These are phyloP conservation scores for Cryptotis parvus DNA, from an alignment of 2,113 vertebrate species.

Conservation along the genomic window DNA sequence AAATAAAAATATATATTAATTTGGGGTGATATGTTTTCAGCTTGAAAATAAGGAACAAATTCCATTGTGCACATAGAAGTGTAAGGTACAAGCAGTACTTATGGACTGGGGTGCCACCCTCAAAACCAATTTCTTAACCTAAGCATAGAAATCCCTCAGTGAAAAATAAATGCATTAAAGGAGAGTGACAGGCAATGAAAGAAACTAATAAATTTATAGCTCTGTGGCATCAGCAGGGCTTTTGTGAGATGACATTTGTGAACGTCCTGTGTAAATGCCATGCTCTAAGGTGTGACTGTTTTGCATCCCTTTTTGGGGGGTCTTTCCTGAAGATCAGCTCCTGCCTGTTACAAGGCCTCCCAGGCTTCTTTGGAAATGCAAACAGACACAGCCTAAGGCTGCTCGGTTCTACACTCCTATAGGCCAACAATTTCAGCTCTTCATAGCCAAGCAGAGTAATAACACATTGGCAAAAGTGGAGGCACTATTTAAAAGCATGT, in stretches of 20 bases:
- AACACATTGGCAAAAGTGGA: slow-evolving; percentile 48
- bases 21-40: neutral
- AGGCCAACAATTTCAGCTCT: slow-evolving; percentile 34
- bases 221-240: neutral
- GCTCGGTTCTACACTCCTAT: neutral
- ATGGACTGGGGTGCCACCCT: neutral
- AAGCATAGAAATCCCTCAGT: neutral
- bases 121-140: neutral
- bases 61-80: neutral
- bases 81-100: neutral
- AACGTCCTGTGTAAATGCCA: slow-evolving; percentile 56
- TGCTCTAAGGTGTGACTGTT: neutral
- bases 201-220: slow-evolving; percentile 36
- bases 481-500: slow-evolving; percentile 62
- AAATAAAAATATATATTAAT: too few species aligned
- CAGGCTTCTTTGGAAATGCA: neutral
- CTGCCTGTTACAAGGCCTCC: neutral
- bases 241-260: slow-evolving; percentile 50
- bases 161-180: slow-evolving; percentile 22
- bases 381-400: neutral
- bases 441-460: slow-evolving; percentile 47
- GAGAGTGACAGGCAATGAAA: neutral
- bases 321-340: neutral
- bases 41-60: neutral
- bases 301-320: neutral